These are phyloP conservation scores for Pararge aegeria DNA, from an alignment of 1,140 invertebrate genomes.

Conservation along the genomic window DNA sequence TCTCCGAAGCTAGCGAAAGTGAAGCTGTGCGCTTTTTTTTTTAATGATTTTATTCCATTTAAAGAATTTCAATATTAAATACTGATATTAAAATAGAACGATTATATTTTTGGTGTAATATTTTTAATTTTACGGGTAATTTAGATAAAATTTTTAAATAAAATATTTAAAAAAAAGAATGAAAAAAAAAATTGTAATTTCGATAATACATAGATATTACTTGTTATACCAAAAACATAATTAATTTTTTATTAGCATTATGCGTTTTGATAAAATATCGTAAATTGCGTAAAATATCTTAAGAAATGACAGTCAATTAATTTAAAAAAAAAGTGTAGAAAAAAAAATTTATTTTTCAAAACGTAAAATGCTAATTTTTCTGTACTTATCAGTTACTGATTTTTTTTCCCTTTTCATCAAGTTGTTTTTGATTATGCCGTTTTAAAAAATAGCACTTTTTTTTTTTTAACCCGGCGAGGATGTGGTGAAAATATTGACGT, in stretches of 20 bases:
- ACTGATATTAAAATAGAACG: too few species aligned
- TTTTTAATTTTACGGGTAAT: not conserved
- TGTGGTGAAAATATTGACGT: too few species aligned
- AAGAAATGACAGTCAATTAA: constrained; percentile 8
- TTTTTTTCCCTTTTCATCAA: constrained; percentile 17
- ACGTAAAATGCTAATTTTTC: constrained; percentile 2
- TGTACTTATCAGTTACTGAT: constrained; percentile 9
- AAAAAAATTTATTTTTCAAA: not conserved
- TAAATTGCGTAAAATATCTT: too few species aligned
- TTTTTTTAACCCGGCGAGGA: too few species aligned
- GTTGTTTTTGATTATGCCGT: constrained; percentile 26
- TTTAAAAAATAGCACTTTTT: constrained; percentile 3
- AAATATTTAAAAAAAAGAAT: too few species aligned
- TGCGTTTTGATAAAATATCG: constrained; percentile 1
- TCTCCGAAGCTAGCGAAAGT: not conserved
- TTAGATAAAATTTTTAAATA: too few species aligned
- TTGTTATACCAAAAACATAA: not conserved
- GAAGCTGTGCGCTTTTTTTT: constrained; percentile 2
- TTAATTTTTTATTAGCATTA: not conserved
- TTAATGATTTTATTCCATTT: too few species aligned
- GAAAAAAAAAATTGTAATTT: not conserved
- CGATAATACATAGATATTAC: not conserved
- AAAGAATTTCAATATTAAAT: too few species aligned
- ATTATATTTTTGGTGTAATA: constrained; percentile 2
- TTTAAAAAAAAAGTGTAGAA: not conserved